phyloP scores from a whole-genome alignment of 2,797 vertebrate species.

The Onychomys arenicola region DNA sequence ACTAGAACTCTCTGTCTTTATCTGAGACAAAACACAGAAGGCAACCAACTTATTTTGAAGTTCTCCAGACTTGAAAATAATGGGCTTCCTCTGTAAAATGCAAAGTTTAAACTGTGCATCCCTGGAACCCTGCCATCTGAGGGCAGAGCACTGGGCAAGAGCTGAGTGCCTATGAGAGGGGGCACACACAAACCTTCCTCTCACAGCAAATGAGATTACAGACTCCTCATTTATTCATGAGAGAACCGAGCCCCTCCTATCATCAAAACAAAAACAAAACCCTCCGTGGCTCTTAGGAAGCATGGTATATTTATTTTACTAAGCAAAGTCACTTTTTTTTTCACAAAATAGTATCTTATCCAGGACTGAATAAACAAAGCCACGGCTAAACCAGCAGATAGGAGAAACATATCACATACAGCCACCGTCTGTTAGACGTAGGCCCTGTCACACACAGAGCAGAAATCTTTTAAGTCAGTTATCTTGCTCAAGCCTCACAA shows the following conservation, averaged over 20 bases:
- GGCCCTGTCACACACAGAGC: rapidly evolving
- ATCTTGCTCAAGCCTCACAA: background rate
- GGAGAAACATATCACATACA: rapidly evolving
- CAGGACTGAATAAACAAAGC: background rate
- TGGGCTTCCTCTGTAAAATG: slow-evolving; percentile 34
- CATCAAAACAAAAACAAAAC: background rate
- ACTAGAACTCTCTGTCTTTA: slow-evolving; percentile 52
- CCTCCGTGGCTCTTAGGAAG: background rate
- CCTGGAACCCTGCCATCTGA: slow-evolving; percentile 60
- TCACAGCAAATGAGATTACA: background rate
- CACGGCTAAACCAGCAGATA: background rate
- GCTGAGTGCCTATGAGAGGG: background rate
- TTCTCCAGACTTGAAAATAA: slow-evolving; percentile 71
- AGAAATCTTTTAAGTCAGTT: background rate
- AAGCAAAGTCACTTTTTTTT: background rate
- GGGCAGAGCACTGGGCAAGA: slow-evolving; percentile 24
- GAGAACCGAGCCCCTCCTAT: background rate
- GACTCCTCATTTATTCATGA: background rate
- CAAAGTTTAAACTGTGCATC: slow-evolving; percentile 57
- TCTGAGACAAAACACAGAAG: slow-evolving; percentile 79
- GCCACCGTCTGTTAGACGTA: background rate
- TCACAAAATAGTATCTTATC: background rate
- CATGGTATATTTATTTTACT: background rate
- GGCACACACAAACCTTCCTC: background rate
- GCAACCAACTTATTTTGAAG: slow-evolving; percentile 68